Conservation (phyloP, 2,797 vertebrate genomes). For the Premnoplex brunnescens region DNA sequence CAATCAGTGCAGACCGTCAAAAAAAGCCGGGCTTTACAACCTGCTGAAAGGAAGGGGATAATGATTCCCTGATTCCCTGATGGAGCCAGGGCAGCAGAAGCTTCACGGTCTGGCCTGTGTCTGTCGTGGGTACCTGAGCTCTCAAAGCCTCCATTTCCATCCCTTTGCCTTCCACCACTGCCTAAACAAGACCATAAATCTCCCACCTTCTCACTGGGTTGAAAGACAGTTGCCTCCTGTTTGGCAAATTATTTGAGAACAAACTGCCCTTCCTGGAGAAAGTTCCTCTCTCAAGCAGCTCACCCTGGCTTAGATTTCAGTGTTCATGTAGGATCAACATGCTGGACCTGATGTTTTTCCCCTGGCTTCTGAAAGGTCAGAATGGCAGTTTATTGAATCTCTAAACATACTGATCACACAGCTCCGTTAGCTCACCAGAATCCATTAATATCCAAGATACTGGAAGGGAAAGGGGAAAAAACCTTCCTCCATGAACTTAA, state of each 20-base stretch:
- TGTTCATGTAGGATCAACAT: conserved; percentile 6
- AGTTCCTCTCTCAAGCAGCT: background rate
- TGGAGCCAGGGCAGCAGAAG: background rate
- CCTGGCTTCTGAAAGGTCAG: conserved; percentile 58
- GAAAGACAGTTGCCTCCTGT: background rate
- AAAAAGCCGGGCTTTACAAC: background rate
- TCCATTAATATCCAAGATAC: conserved; percentile 64
- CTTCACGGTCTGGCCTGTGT: background rate
- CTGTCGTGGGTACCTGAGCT: background rate
- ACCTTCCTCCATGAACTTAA: conserved; percentile 56
- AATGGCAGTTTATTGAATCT: conserved; percentile 50
- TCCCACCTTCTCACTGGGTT: background rate
- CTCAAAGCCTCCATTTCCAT: background rate
- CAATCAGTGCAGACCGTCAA: background rate
- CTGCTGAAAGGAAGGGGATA: background rate
- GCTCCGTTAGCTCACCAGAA: conserved; percentile 60
- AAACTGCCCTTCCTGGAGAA: background rate
- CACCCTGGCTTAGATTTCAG: conserved; percentile 9
- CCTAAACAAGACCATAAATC: background rate
- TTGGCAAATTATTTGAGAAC: background rate
- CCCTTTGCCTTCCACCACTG: background rate
- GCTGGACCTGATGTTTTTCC: conserved; percentile 35
- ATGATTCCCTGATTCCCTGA: background rate
- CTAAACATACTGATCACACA: conserved; percentile 59
- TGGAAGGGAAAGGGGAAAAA: conserved; percentile 15